A percentile compares a stretch with the other conserved stretches of the same genome.
These are phyloP conservation scores for Cremastobaeus sp. DNA, from an alignment of 2,888 invertebrate species.

Conservation along the genomic window DNA sequence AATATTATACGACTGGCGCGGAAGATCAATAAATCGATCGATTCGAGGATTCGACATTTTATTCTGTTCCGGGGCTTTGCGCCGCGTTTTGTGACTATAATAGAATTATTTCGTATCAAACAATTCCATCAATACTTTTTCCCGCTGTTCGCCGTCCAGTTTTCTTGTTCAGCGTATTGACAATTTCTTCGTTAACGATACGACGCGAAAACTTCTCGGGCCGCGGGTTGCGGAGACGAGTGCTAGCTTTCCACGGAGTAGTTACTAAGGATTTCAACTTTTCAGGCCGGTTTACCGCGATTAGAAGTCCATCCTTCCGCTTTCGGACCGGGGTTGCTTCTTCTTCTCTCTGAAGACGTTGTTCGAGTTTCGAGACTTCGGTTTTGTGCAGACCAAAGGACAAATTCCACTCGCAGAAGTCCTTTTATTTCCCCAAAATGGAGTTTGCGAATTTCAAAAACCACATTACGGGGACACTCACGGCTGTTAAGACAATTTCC, in stretches of 20 bases:
- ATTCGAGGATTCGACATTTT: no score
- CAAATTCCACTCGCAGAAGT: no score
- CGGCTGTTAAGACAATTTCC: no score
- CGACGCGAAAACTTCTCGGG: slow-evolving; percentile 18
- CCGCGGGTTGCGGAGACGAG: slow-evolving; percentile 21
- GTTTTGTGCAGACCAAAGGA: slow-evolving; percentile 47
- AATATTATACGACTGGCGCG: no score
- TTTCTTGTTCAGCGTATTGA: slow-evolving; percentile 34
- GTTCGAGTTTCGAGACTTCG: slow-evolving; percentile 51
- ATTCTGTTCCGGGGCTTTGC: no score
- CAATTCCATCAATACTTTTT: slow-evolving; percentile 21
- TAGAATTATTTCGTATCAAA: no score
- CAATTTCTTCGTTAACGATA: slow-evolving; percentile 59
- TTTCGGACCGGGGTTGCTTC: slow-evolving; percentile 50
- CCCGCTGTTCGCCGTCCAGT: slow-evolving; percentile 28
- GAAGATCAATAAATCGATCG: no score
- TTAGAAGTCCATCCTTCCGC: slow-evolving; percentile 61
- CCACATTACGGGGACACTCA: no score
- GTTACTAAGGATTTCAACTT: slow-evolving; percentile 67
- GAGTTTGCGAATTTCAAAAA: no score
- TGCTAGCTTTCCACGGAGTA: slow-evolving; percentile 48
- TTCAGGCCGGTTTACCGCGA: slow-evolving; percentile 66
- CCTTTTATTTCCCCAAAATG: no score
- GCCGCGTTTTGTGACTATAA: no score
- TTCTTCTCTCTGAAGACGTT: slow-evolving; percentile 44